Evolutionary conservation across 2,888 invertebrate species (phyloP), one percentile per base, ranked within the genome.

Genomic region (Criorhina ranunculi): DNA sequence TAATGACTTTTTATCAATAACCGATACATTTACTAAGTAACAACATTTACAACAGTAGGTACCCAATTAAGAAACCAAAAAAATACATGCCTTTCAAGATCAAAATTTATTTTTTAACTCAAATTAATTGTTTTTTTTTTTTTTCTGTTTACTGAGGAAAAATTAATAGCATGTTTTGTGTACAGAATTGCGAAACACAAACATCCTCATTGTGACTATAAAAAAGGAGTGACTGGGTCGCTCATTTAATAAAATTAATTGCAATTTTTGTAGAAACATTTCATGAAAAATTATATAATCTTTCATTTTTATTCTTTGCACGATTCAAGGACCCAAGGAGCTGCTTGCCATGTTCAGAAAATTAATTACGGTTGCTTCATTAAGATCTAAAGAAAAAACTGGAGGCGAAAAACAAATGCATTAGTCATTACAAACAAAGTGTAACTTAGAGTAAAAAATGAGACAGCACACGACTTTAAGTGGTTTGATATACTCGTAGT

Each of bases 321-420:
- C 67, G 67, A 66, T 15, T 51, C 49, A 37, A 12, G 29, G 51
- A 53, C 24, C 24, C 35, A 37, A 24, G 12, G 35, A 51, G 66
- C 33, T 66, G n/a, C 24, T 51, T 51, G 66, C 49, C 35, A 29
- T 51, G 67, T 53, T 67, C 17, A 29, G 42, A 37, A 67, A 67
- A 67, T 67, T 67, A 67, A 67, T 67, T 67, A 67, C 53, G 51
- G 67, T 67, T 67, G 40, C 67, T 67, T 67, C 67, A 67, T 67
- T n/a, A n/a, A 51, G 53, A 53, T 17, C 67, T 53, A 37, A 42
- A 42, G 29, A 51, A 55, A 51, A 40, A 42, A 17, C 51, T 53
- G 31, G 53, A 29, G 51, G 51, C 66, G 40, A 66, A 51, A 53
- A 53, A 29, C 15, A 42, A 53, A 53, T 67, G 67, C 67, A 67